Conservation (phyloP, 2,113 vertebrate species). For the Azemiops feae region DNA sequence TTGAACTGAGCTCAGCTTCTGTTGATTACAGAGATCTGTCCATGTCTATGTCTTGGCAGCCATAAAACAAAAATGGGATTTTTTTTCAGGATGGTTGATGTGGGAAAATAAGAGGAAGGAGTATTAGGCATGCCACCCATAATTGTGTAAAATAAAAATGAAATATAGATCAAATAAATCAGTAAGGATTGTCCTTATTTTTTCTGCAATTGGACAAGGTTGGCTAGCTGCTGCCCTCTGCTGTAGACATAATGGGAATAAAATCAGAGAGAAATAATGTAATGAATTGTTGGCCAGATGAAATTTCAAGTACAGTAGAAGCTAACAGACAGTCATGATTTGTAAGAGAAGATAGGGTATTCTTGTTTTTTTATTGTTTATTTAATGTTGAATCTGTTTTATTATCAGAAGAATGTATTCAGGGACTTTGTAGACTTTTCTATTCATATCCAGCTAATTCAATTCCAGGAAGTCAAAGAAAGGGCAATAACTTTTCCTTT, state of each 20-base stretch:
- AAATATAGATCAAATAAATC: not conserved
- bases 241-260: not conserved
- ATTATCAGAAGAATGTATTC: constrained; percentile 31
- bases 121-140: not conserved
- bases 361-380: constrained; percentile 40
- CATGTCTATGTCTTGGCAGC: not conserved
- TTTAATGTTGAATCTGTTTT: constrained; percentile 41
- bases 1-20: not conserved
- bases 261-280: not conserved
- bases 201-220: not conserved
- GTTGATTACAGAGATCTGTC: not conserved
- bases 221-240: not conserved
- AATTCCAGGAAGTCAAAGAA: not conserved
- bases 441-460: constrained; percentile 20
- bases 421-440: constrained; percentile 43
- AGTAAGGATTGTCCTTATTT: not conserved
- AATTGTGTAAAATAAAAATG: not conserved
- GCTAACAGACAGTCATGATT: constrained; percentile 15
- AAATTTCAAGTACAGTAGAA: constrained; percentile 28
- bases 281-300: not conserved
- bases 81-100: not conserved
- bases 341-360: constrained; percentile 44
- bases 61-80: not conserved
- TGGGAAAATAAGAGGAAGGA: not conserved
- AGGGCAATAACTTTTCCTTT: not conserved